A percentile compares a stretch with the other conserved stretches of the same genome.
Conservation (phyloP, 2,797 vertebrate species). For the Tenualosa thibaudeaui region DNA sequence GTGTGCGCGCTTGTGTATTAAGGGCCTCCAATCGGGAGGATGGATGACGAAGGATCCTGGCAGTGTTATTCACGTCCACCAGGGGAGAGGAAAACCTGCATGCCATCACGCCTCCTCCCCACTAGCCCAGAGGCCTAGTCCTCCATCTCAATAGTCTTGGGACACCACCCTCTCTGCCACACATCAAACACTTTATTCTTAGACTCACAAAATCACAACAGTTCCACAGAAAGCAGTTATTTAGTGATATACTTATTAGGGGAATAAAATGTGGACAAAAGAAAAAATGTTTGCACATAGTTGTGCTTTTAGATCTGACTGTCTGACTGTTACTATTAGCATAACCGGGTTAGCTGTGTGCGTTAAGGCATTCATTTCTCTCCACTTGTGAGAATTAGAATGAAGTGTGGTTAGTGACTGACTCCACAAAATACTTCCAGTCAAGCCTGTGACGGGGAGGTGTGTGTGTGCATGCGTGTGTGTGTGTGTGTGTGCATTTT, state of each 20-base stretch:
- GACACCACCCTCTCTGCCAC: slow-evolving; percentile 1
- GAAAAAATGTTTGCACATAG: background rate
- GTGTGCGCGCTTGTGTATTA: background rate
- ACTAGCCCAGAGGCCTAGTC: background rate
- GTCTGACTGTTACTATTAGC: background rate
- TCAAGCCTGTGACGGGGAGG: background rate
- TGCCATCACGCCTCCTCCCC: slow-evolving; percentile 11
- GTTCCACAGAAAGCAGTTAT: background rate
- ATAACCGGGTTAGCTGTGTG: background rate
- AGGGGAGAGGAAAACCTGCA: slow-evolving; percentile 1
- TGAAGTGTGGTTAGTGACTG: background rate
- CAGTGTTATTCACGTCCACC: slow-evolving; percentile 2
- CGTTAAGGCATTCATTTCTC: background rate
- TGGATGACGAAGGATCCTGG: slow-evolving; percentile 6
- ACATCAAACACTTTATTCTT: background rate
- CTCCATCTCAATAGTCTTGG: slow-evolving; percentile 1
- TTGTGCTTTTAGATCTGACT: background rate
- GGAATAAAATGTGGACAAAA: background rate
- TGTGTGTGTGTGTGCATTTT: background rate
- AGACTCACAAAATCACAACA: background rate
- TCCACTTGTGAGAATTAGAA: background rate
- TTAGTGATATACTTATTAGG: background rate
- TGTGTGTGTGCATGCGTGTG: background rate
- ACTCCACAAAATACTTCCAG: background rate
- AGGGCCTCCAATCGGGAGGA: background rate